These are phyloP conservation scores for Thymelicus lineola DNA, from an alignment of 2,888 invertebrate species.

Conservation along the genomic window DNA sequence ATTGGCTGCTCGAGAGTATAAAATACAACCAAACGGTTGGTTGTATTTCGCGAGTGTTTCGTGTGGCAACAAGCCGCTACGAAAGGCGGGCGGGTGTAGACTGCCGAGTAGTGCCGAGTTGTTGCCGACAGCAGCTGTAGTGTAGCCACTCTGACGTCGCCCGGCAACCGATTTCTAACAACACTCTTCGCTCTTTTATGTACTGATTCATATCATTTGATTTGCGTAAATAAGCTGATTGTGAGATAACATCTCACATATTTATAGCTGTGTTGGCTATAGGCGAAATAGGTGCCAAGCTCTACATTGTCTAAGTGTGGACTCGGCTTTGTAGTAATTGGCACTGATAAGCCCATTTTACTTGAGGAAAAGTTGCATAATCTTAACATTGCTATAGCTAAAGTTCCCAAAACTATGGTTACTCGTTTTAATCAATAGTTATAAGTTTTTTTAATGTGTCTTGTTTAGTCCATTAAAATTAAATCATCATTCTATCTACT, in stretches of 20 bases:
- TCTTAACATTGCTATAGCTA: too few relatives aligned
- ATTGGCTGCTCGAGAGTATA: too few relatives aligned
- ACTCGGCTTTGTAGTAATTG: too few relatives aligned
- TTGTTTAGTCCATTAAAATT: too few relatives aligned
- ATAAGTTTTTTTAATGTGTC: too few relatives aligned
- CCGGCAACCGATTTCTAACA: constrained; percentile 79
- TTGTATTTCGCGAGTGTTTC: constrained; percentile 5
- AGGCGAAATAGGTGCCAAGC: not conserved
- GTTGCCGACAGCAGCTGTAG: constrained; percentile 59
- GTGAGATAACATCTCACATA: not conserved
- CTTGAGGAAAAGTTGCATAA: too few relatives aligned
- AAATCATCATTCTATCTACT: too few relatives aligned
- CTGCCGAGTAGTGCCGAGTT: constrained; percentile 52
- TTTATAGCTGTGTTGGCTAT: not conserved
- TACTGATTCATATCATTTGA: constrained; percentile 21
- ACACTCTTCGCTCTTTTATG: constrained; percentile 48
- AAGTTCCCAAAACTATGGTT: too few relatives aligned
- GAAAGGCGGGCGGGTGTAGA: constrained; percentile 70
- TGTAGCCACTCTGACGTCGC: constrained; percentile 66
- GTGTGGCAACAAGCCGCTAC: constrained; percentile 16
- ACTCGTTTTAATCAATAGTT: too few relatives aligned
- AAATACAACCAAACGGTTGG: not conserved
- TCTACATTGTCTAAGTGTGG: too few relatives aligned
- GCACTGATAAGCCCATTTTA: too few relatives aligned
- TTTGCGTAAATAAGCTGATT: constrained; percentile 11